A percentile compares a stretch with the other conserved stretches of the same genome.
Conservation (phyloP, 2,888 invertebrate species). For the Anthoptus insignis region DNA sequence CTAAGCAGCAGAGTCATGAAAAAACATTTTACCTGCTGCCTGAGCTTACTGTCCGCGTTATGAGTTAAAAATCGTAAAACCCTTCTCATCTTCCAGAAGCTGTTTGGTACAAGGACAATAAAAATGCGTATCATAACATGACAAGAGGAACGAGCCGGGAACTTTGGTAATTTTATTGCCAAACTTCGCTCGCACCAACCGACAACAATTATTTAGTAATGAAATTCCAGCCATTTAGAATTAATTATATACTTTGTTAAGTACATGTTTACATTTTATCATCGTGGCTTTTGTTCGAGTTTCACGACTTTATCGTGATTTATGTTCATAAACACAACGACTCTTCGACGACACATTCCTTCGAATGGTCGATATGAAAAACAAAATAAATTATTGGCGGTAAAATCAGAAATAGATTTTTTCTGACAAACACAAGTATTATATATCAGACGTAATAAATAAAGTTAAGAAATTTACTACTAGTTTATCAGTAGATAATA, state of each 20-base stretch:
- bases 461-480: no score
- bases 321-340: not conserved
- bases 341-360: no score
- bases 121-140: slow-evolving; percentile 31
- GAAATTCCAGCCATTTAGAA: slow-evolving; percentile 37
- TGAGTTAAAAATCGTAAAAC: not conserved
- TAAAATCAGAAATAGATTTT: no score
- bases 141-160: slow-evolving; percentile 25
- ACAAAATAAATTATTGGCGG: no score
- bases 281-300: not conserved
- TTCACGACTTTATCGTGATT: not conserved
- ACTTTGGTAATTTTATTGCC: slow-evolving; percentile 35
- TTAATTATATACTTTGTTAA: slow-evolving; percentile 37
- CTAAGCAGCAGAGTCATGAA: no score
- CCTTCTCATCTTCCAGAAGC: not conserved
- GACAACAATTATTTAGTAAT: slow-evolving; percentile 35
- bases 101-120: slow-evolving; percentile 11
- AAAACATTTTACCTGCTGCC: no score
- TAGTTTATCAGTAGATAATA: no score
- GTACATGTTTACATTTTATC: slow-evolving; percentile 35
- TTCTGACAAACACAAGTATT: no score
- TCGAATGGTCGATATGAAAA: no score
- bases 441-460: no score
- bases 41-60: no score
- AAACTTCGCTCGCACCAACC: slow-evolving; percentile 28